Conservation (phyloP, 2,113 vertebrate genomes). For the cat (Felis catus) region F.catus_Fca126_mat1.0 CM031426.1:24184501-24185000, state of each 20-base stretch:
- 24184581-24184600: background rate
- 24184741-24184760: background rate
- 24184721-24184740: background rate
- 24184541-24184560: background rate
- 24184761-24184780: background rate
- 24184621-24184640: background rate
- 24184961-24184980: background rate
- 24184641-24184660: background rate
- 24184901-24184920: fast-evolving
- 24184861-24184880: background rate
- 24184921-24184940: too few species aligned
- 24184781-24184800: background rate
- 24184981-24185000: background rate
- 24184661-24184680: background rate
- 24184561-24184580: background rate
- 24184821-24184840: background rate
- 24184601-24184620: background rate
- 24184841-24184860: background rate
- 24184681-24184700: background rate
- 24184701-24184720: background rate
- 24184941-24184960: background rate
- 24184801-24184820: background rate
- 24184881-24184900: background rate
- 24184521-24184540: background rate
- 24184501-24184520: background rate